Evolutionary conservation across 2,797 vertebrate genomes (phyloP), one percentile per base, ranked within the genome.

Genomic region (Eleutherodactylus coqui): DNA sequence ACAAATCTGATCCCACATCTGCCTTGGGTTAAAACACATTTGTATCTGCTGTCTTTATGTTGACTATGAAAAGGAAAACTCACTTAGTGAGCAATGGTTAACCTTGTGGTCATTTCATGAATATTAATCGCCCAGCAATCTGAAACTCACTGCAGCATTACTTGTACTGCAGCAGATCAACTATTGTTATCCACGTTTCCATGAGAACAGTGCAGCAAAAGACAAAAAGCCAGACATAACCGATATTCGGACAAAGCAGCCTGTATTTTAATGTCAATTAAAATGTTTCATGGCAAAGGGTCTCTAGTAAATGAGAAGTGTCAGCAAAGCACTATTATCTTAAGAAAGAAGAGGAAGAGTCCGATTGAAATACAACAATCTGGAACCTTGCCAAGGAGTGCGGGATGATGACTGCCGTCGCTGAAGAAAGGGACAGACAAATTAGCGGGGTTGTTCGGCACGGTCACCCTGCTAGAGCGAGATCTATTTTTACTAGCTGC

Each of bases 141-240:
- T 75, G 76, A 88, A 89, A 82, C 69, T 72, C 83, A 41, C 75
- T 88, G 86, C 81, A 49, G 85, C 75, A 36, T 84, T 84, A 85
- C 34, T 79, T 80, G 78, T 75, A 75, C 82, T 80, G 87, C 87
- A 88, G 84, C 13, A 75, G 17, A 89, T 32, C 80, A 90, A 87
- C 90, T 92, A 94, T 95, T 96, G 95, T 96, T 90, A 89, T 91
- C 92, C 89, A 91, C 0, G 91, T 96, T 95, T 92, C 94, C 93
- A 93, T 96, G 91, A 92, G 86, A 93, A 96, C 93, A 89, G 90
- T 89, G 89, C 88, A 89, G 91, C 93, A 94, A 94, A 94, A 93
- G 93, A 94, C 93, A 91, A 90, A 93, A 91, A 90, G 91, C 89
- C 91, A 91, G 91, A 90, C 91, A 89, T 91, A 90, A 93, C 51